These are phyloP conservation scores for Sarcophaga caerulescens DNA, from an alignment of 2,888 invertebrate species.

Conservation along the genomic window DNA sequence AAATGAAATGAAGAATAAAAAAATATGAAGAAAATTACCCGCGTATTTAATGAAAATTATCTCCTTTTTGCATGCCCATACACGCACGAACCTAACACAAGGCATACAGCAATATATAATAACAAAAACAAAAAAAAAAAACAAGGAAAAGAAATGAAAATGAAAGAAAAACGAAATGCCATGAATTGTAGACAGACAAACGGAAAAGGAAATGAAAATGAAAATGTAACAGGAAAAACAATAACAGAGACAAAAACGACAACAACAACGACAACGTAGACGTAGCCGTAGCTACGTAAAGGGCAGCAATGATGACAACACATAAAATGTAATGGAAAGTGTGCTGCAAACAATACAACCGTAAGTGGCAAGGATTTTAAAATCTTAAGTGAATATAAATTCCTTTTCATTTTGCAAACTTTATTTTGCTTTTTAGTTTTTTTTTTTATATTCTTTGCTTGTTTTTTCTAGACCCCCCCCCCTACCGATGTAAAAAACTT, in stretches of 20 bases:
- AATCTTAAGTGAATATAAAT: neutral
- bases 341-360: neutral
- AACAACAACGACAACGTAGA: too few species aligned
- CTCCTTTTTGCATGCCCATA: conserved; percentile 17
- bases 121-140: conserved; percentile 1
- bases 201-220: too few species aligned
- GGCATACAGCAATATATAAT: neutral
- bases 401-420: neutral
- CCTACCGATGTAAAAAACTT: neutral
- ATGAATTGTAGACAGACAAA: too few species aligned
- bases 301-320: too few species aligned
- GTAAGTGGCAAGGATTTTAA: neutral
- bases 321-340: neutral
- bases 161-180: neutral
- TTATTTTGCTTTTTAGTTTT: too few species aligned
- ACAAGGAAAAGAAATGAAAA: neutral
- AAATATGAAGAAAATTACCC: conserved; percentile 7
- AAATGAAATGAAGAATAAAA: neutral
- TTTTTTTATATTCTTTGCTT: neutral
- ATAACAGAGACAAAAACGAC: too few species aligned
- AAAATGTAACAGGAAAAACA: too few species aligned
- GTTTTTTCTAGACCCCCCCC: neutral
- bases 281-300: too few species aligned
- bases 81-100: conserved; percentile 1
- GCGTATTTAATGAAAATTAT: conserved; percentile 35